These are phyloP conservation scores for Brienomyrus brachyistius DNA, from an alignment of 2,113 vertebrate genomes.

Conservation along the genomic window DNA sequence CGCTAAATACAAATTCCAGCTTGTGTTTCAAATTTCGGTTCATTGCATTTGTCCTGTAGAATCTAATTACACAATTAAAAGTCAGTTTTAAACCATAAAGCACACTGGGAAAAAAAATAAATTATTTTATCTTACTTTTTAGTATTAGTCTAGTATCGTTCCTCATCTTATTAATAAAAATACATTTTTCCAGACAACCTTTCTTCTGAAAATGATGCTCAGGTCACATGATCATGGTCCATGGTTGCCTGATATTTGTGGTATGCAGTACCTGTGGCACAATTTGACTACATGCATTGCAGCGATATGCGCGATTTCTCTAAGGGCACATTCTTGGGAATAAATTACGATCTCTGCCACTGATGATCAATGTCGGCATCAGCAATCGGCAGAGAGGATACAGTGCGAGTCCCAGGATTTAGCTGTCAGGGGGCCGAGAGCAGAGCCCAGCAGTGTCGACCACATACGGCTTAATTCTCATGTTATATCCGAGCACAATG, in stretches of 20 bases:
- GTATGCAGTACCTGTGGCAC: background rate
- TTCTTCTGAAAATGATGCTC: background rate
- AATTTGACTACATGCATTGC: background rate
- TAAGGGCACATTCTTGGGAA: background rate
- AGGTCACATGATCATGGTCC: background rate
- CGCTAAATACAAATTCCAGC: background rate
- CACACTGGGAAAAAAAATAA: background rate
- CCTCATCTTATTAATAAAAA: background rate
- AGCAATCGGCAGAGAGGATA: background rate
- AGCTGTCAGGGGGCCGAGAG: background rate
- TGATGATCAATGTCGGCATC: background rate
- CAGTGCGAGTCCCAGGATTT: background rate
- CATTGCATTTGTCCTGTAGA: background rate
- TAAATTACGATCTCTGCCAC: background rate
- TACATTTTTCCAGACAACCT: background rate
- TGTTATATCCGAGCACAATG: background rate
- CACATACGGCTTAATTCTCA: background rate
- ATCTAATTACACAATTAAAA: background rate
- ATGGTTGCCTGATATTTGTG: background rate
- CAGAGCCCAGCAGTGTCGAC: background rate
- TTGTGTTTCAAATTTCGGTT: no score
- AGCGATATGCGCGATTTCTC: background rate
- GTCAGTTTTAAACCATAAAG: background rate
- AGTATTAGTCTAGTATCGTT: background rate
- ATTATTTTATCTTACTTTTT: background rate